Conservation (phyloP, 2,113 vertebrate genomes). For the Myotis lucifugus region DNA sequence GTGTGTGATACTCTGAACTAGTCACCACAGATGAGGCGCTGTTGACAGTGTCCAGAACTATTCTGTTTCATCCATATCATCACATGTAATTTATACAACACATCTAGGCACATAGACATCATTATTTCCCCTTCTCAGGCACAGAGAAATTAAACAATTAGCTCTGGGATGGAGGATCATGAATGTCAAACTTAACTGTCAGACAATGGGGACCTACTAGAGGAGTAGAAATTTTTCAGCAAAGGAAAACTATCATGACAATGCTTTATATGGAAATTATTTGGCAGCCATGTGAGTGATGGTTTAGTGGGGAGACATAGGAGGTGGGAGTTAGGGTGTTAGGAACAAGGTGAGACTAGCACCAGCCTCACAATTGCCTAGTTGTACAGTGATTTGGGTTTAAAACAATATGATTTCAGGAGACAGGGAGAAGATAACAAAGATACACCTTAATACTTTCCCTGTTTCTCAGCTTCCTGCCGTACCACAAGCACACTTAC, state of each 20-base stretch:
- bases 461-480: not conserved
- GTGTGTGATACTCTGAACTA: not conserved
- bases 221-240: not conserved
- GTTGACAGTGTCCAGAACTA: not conserved
- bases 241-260: not conserved
- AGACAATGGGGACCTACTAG: too few relatives aligned
- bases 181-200: not conserved
- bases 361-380: not conserved
- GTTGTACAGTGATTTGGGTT: not conserved
- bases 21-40: not conserved
- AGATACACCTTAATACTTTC: not conserved
- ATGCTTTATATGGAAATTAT: not conserved
- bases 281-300: not conserved
- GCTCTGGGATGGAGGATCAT: not conserved
- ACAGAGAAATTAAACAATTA: not conserved
- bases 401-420: not conserved
- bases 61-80: not conserved
- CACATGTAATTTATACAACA: not conserved
- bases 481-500: not conserved
- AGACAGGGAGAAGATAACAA: not conserved
- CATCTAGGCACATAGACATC: not conserved
- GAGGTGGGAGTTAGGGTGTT: not conserved
- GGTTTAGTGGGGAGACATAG: not conserved
- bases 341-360: not conserved
- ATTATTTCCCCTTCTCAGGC: not conserved